A percentile compares a stretch with the other conserved stretches of the same genome.
phyloP scores from a whole-genome alignment of 2,113 vertebrate species.

The Erinaceus europaeus region DNA sequence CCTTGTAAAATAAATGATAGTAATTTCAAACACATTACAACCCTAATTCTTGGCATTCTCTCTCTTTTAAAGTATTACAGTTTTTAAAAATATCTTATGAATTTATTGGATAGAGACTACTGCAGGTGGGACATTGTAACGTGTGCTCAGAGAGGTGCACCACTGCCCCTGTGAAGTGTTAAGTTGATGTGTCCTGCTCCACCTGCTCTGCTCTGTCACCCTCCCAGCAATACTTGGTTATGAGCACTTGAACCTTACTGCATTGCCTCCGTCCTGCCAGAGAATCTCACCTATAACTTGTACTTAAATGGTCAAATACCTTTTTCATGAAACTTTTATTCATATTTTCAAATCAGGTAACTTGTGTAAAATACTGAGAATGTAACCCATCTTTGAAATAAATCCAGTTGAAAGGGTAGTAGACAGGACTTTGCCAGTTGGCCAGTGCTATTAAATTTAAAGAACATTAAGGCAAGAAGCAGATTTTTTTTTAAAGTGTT shows the following conservation, averaged over 20 bases:
- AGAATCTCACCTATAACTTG: background rate
- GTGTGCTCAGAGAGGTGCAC: too few relatives aligned
- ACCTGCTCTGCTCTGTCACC: background rate
- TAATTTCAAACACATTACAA: background rate
- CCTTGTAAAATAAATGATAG: background rate
- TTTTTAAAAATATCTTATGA: too few relatives aligned
- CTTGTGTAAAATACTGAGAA: background rate
- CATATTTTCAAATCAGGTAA: conserved; percentile 1
- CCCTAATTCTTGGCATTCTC: conserved; percentile 17
- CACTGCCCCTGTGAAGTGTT: too few relatives aligned
- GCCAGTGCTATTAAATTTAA: background rate
- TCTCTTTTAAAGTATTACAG: conserved; percentile 25
- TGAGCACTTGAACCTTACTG: too few relatives aligned
- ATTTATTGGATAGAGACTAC: too few relatives aligned
- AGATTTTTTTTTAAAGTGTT: too few relatives aligned
- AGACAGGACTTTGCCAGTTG: background rate
- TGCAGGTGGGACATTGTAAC: too few relatives aligned
- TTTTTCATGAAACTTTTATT: background rate
- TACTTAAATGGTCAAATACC: background rate
- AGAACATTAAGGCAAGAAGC: background rate
- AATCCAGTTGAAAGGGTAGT: background rate
- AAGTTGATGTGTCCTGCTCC: background rate
- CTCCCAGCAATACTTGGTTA: background rate
- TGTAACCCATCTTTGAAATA: background rate
- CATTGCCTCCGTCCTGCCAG: background rate